Evolutionary conservation across 2,888 invertebrate genomes (phyloP), one percentile per base, ranked within the genome.

Genomic region (Leuctra nigra): DNA sequence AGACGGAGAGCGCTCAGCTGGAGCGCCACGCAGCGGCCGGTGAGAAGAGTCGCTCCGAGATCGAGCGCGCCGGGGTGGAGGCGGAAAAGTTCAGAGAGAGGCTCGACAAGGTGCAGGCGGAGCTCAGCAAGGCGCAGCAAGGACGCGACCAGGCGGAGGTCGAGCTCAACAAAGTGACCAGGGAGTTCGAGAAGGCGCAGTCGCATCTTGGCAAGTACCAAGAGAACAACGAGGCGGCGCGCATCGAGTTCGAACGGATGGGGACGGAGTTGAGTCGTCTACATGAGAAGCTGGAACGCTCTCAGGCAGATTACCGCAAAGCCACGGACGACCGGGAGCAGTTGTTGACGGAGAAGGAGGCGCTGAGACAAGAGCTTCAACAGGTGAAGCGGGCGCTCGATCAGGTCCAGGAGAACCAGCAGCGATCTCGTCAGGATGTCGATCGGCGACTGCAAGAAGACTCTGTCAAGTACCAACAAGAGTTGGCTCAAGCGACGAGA

Each of bases 181-280:
- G 89, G 69, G 92, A 90, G 73, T 77, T 89, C 56, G 91, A 91
- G 71, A 91, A 91, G 73, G 85, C 89, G 53, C 90, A 91, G 69
- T 80, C 87, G 74, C 86, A 88, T 72, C 77, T 91, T 61, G 80
- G 84, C 29, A 91, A 91, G 71, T 87, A 88, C 66, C 84, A 91
- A 68, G 91, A 91, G 71, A 84, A 84, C 4, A 85, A 86, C 67
- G 91, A 91, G 68, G 81, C 85, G 2, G 85, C 87, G 6, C 84
- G 88, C 67, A 88, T 88, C 61, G 91, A 92, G 68, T 87, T 89
- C 66, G 91, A 92, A 66, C 78, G 88, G 64, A 85, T 91, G 82
- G 84, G 87, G 1, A 84, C 84, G 53, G 91, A 92, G 67, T 74
- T 90, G 62, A 83, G 87, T 13, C 78, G 90, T 62, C 81, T 91